phyloP scores from a whole-genome alignment of 1,140 invertebrate species.

The Drosophila ercepeae region DNA sequence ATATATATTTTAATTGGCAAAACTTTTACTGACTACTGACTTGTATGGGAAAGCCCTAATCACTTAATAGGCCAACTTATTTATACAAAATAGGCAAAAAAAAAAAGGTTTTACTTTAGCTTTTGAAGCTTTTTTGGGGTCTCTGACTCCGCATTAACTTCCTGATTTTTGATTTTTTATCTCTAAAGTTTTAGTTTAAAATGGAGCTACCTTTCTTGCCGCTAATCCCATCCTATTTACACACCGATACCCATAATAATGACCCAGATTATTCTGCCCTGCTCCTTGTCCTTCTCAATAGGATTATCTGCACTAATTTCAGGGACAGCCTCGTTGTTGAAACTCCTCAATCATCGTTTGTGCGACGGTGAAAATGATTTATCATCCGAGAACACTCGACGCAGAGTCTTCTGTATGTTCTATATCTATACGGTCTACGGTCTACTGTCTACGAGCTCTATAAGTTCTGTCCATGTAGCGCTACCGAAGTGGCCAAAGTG shows the following conservation, averaged over 20 bases:
- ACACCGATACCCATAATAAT: background rate
- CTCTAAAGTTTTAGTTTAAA: too few species aligned
- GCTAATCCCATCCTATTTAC: background rate
- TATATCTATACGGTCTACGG: background rate
- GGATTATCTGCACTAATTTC: slow-evolving; percentile 62
- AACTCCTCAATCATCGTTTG: slow-evolving; percentile 31
- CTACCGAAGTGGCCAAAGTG: slow-evolving; percentile 49
- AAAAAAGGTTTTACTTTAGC: too few species aligned
- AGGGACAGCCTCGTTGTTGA: background rate
- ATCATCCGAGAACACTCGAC: slow-evolving; percentile 63
- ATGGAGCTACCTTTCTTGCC: too few species aligned
- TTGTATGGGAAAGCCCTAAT: background rate
- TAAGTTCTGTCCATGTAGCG: slow-evolving; percentile 5
- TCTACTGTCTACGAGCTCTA: background rate
- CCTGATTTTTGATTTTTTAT: too few species aligned
- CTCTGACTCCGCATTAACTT: background rate
- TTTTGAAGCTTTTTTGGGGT: background rate
- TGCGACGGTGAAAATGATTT: slow-evolving; percentile 59
- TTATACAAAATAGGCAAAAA: too few species aligned
- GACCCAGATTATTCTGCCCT: slow-evolving; percentile 7
- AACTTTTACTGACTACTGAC: background rate
- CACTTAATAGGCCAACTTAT: too few species aligned
- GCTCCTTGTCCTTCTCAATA: slow-evolving; percentile 24
- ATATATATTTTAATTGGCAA: slow-evolving; percentile 19
- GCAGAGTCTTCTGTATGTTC: slow-evolving; percentile 2